Evolutionary conservation across 1,140 invertebrate species (phyloP).

Genomic region (Panonychus citri): DNA sequence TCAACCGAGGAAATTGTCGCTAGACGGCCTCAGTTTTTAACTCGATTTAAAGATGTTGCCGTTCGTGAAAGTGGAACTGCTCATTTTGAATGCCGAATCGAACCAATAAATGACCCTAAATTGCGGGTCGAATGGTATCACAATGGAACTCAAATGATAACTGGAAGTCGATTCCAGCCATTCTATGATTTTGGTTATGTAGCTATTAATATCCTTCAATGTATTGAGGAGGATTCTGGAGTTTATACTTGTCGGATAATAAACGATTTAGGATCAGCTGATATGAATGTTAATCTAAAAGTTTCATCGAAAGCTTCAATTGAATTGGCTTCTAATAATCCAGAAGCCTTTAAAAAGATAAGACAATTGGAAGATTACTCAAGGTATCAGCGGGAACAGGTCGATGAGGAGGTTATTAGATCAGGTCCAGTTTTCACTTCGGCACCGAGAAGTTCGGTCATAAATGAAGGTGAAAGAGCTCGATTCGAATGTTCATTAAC

Average conservation of each 20-base stretch:
- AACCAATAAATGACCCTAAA: conserved; percentile 70
- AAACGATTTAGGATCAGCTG: conserved; percentile 41
- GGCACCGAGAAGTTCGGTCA: conserved; percentile 49
- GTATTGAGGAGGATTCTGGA: conserved; percentile 77
- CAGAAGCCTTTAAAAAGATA: conserved; percentile 50
- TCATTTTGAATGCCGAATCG: conserved; percentile 78
- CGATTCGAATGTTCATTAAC: conserved; percentile 92
- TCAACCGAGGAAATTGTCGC: neutral
- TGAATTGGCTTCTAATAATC: conserved; percentile 62
- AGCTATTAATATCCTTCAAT: conserved; percentile 63
- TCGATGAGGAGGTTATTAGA: conserved; percentile 46
- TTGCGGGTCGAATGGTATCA: conserved; percentile 73
- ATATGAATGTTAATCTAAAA: conserved; percentile 52
- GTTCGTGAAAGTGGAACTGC: conserved; percentile 57
- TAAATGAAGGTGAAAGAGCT: conserved; percentile 64
- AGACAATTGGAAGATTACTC: conserved; percentile 52
- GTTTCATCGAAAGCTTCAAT: conserved; percentile 49
- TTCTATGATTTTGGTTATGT: conserved; percentile 91
- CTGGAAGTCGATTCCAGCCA: conserved; percentile 65
- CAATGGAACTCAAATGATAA: conserved; percentile 60
- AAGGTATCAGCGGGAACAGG: conserved; percentile 30
- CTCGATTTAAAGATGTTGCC: neutral
- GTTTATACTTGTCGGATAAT: conserved; percentile 33
- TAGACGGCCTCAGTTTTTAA: conserved; percentile 22
- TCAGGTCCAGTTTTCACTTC: conserved; percentile 39